These are phyloP conservation scores for Aldabrachelys gigantea DNA, from an alignment of 2,113 vertebrate species.

Conservation along the genomic window DNA sequence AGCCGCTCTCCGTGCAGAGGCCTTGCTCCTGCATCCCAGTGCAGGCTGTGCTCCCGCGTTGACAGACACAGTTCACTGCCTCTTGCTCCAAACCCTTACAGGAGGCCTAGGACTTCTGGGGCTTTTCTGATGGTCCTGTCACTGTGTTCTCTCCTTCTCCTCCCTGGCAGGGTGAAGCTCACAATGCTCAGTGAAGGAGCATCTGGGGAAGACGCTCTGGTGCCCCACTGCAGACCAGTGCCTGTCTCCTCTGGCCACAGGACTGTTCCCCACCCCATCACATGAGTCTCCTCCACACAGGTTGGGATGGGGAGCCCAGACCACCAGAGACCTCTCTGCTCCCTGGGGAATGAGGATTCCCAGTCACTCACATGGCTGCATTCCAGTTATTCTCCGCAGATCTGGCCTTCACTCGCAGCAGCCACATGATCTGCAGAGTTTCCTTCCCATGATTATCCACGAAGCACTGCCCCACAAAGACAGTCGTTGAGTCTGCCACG, in stretches of 20 bases:
- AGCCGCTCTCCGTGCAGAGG: neutral
- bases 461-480: conserved; percentile 54
- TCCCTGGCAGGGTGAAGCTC: neutral
- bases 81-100: no score
- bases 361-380: neutral
- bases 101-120: neutral
- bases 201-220: no score
- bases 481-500: conserved; percentile 11
- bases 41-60: rapidly evolving
- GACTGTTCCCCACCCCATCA: neutral
- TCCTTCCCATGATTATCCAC: rapidly evolving
- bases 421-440: conserved; percentile 36
- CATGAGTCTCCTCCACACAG: no score
- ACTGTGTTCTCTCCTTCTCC: neutral
- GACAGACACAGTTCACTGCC: no score
- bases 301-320: neutral
- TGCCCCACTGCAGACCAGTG: rapidly evolving
- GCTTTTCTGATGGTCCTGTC: neutral
- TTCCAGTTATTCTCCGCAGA: rapidly evolving
- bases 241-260: rapidly evolving
- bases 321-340: no score
- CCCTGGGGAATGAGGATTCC: neutral
- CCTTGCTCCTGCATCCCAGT: neutral
- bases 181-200: neutral
- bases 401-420: neutral